Conservation (phyloP, 2,113 vertebrate species). For the Paramormyrops kingsleyae region DNA sequence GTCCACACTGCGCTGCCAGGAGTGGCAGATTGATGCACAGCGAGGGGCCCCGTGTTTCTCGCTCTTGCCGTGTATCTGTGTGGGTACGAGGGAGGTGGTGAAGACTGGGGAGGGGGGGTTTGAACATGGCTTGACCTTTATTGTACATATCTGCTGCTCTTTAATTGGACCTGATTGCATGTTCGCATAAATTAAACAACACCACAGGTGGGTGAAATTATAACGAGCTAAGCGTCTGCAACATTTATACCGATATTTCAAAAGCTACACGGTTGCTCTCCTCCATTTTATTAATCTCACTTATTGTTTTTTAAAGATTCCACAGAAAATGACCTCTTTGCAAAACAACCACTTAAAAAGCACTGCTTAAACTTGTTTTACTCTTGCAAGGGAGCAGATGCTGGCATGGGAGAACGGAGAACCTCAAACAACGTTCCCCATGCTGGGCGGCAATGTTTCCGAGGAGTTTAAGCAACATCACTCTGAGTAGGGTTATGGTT, state of each 20-base stretch:
- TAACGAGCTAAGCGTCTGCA: constrained; percentile 50
- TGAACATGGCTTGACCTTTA: constrained; percentile 27
- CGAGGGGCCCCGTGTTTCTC: neutral
- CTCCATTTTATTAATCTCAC: neutral
- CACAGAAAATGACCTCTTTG: neutral
- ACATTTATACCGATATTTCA: constrained; percentile 32
- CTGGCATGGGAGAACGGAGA: neutral
- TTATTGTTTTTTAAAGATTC: neutral
- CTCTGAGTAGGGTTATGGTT: neutral
- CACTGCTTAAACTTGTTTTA: neutral
- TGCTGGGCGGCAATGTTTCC: neutral
- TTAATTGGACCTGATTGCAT: constrained; percentile 69
- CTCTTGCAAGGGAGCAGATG: neutral
- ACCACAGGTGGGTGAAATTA: constrained; percentile 56
- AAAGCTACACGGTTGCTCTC: neutral
- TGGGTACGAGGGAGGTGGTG: neutral
- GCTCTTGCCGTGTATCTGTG: neutral
- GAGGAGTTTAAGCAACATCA: neutral
- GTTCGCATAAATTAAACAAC: constrained; percentile 69
- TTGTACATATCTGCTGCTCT: constrained; percentile 37
- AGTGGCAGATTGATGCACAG: neutral
- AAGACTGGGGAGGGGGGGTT: neutral
- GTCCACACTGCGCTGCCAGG: neutral
- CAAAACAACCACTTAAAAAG: neutral
- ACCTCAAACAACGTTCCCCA: neutral